These are phyloP conservation scores for Mesodorylaimus sp. DNA, from an alignment of 2,888 invertebrate genomes.

Conservation along the genomic window DNA sequence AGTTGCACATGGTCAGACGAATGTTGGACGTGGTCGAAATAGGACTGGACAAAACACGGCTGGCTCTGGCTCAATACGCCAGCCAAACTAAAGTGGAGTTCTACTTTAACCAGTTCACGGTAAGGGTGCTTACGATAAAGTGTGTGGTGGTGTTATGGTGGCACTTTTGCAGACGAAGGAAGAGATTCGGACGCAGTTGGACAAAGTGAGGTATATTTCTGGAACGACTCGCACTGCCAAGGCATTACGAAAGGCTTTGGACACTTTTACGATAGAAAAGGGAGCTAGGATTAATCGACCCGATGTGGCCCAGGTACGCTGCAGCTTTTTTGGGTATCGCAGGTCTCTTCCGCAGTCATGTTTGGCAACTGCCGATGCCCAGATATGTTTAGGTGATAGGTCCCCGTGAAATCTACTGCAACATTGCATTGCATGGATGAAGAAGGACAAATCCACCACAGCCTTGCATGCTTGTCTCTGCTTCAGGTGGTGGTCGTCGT, in stretches of 20 bases:
- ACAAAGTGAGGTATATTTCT: constrained; percentile 15
- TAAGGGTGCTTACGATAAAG: neutral
- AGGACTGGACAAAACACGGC: constrained; percentile 15
- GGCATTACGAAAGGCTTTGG: constrained; percentile 16
- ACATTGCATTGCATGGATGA: neutral
- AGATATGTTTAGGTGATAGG: too few relatives aligned
- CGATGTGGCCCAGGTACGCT: constrained; percentile 11
- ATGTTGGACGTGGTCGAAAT: constrained; percentile 16
- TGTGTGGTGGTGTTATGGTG: neutral
- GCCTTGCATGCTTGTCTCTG: neutral
- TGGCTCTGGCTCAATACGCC: constrained; percentile 20
- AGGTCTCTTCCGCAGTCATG: neutral
- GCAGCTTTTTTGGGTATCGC: neutral
- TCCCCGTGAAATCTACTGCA: too few relatives aligned
- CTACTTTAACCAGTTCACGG: constrained; percentile 14
- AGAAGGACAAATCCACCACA: neutral
- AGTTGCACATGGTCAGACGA: constrained; percentile 15
- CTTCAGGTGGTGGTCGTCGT: constrained; percentile 16
- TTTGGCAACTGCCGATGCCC: too few relatives aligned
- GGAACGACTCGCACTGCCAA: constrained; percentile 20
- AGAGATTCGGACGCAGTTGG: constrained; percentile 7
- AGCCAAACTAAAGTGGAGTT: constrained; percentile 18
- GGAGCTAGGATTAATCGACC: constrained; percentile 11
- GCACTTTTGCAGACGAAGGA: constrained; percentile 1
- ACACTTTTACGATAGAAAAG: constrained; percentile 13